A percentile compares a stretch with the other conserved stretches of the same genome.
These are phyloP conservation scores for Lates japonicus DNA, from an alignment of 2,797 vertebrate genomes.

Conservation along the genomic window DNA sequence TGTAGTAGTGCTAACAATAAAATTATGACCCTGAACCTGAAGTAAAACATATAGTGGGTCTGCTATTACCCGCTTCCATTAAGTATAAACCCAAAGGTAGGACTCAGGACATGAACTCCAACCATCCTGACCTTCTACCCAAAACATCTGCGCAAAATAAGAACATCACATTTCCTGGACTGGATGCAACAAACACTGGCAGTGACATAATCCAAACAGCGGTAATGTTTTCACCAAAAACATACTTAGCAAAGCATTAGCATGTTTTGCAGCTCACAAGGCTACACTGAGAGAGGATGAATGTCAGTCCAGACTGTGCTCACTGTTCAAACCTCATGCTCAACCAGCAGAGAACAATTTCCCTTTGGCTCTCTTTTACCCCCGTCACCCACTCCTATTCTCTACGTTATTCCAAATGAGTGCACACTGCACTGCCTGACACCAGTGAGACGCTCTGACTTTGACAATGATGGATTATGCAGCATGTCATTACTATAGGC, in stretches of 20 bases:
- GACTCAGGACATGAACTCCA: background rate
- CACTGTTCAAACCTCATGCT: conserved; percentile 7
- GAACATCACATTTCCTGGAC: background rate
- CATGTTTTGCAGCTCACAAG: background rate
- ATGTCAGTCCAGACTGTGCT: background rate
- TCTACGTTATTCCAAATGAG: conserved; percentile 41
- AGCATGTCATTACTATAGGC: conserved; percentile 17
- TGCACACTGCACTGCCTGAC: conserved; percentile 28
- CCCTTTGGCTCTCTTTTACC: conserved; percentile 20
- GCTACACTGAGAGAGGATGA: conserved; percentile 13
- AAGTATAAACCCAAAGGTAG: background rate
- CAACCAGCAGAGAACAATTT: conserved; percentile 1
- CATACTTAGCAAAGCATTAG: background rate
- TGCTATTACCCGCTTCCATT: too few relatives aligned
- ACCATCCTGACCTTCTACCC: background rate
- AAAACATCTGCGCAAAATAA: background rate
- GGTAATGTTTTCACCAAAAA: background rate
- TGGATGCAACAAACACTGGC: background rate
- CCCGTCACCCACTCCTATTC: conserved; percentile 6
- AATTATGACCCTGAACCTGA: background rate
- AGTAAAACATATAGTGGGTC: background rate
- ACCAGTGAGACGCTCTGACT: conserved; percentile 9
- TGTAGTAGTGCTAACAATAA: background rate
- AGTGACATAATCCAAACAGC: background rate
- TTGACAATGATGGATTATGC: conserved; percentile 49